These are phyloP conservation scores for Drosophila cognata DNA, from an alignment of 2,888 invertebrate genomes.

Conservation along the genomic window DNA sequence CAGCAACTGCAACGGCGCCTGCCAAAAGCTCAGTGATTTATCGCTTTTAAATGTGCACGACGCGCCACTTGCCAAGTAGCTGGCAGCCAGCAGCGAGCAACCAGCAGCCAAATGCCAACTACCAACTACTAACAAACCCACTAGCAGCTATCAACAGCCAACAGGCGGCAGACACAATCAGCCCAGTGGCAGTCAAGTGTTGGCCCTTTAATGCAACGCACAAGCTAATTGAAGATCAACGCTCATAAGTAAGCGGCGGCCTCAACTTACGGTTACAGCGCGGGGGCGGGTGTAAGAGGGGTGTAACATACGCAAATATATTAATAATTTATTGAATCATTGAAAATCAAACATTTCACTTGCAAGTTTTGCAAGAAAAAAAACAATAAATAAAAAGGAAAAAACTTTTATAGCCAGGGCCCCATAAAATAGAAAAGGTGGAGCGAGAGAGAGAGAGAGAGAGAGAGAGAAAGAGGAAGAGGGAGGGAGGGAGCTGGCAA, in stretches of 20 bases:
- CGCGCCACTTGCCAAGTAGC: constrained; percentile 54
- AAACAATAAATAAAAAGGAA: constrained; percentile 10
- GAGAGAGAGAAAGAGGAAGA: background rate
- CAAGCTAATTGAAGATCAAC: constrained; percentile 73
- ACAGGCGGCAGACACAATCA: constrained; percentile 9
- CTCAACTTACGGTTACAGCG: background rate
- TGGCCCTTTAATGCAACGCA: constrained; percentile 42
- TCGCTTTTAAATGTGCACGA: constrained; percentile 75
- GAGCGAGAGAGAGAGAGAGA: background rate
- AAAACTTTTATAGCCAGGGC: constrained; percentile 17
- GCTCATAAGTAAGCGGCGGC: constrained; percentile 5
- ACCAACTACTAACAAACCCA: constrained; percentile 12
- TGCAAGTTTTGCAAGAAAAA: constrained; percentile 67
- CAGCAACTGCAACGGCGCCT: constrained; percentile 39
- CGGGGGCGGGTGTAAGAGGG: background rate
- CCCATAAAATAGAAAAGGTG: constrained; percentile 1
- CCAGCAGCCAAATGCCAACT: constrained; percentile 19
- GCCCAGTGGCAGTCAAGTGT: constrained; percentile 29
- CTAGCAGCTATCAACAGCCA: constrained; percentile 9
- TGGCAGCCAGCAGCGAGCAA: background rate
- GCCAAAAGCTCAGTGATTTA: constrained; percentile 76
- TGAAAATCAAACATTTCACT: constrained; percentile 82
- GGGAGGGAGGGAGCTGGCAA: background rate
- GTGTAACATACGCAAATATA: constrained; percentile 67
- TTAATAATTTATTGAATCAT: constrained; percentile 82